Base-by-base conservation (phyloP, 2,113 vertebrate species). In the Irena cyanogastra region DNA sequence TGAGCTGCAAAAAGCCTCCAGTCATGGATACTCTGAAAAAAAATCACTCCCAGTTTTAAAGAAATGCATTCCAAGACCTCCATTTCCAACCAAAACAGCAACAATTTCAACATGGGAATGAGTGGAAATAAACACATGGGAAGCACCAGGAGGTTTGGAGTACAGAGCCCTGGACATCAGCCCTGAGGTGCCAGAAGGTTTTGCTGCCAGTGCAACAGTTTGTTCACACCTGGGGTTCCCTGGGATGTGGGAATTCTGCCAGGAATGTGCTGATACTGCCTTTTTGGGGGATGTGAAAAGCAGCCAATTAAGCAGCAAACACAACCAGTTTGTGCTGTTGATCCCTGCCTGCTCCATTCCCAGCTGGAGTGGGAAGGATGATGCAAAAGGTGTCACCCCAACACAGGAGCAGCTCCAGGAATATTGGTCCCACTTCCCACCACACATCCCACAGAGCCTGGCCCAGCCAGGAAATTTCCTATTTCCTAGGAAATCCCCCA, bases 271-370 rank as follows among this genome's bases (percentile, higher is more conserved):
- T 37, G 37, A 22, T 14, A 18, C 3, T 13, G 2, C 15, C 23
- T 39, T 28, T 71, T 19, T 6, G 4, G 8, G 52, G 52, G 33
- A n/a, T 28, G 42, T 26, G 17, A 59, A 44, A 54, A 90, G 35
- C 71, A 47, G 57, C 17, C 41, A 69, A 17, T 35, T 10, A 20
- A 28, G 86, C 78, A 87, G 33, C 24, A 54, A 89, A 37, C n/a
- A 44, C 6, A 4, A 33, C 7, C 20, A 35, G 13, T 42, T 68
- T 1, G 2, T 30, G 27, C 11, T 35, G 4, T 4, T 24, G 0
- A 15, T 77, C 49, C n/a, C 63, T n/a, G 12, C 31, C 49, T 54
- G 26, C 41, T 63, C 54, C 56, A 5, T 13, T 13, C 39, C 30
- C 79, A 68, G 23, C 3, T 1, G 65, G 37, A 72, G 5, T 3